Conservation (phyloP, 2,888 invertebrate genomes). For the Hypomecis atomaria region DNA sequence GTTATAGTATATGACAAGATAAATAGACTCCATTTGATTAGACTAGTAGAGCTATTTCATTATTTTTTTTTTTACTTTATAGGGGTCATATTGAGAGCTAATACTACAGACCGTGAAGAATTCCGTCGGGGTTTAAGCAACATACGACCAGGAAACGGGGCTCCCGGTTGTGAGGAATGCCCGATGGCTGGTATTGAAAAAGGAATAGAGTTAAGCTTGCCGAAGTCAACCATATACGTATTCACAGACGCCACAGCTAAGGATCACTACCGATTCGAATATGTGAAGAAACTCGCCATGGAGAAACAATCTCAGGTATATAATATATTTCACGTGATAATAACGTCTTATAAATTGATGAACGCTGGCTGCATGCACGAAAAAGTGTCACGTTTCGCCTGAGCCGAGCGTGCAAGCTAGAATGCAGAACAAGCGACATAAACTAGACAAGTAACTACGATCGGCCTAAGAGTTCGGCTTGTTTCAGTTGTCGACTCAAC, state of each 20-base stretch:
- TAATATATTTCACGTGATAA: too few species aligned
- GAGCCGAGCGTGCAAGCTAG: neutral
- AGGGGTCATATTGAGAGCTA: neutral
- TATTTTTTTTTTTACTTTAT: neutral
- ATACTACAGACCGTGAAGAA: conserved; percentile 1
- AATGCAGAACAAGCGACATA: too few species aligned
- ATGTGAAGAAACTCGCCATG: conserved; percentile 46
- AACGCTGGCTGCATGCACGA: too few species aligned
- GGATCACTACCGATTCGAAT: conserved; percentile 36
- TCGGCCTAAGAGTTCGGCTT: too few species aligned
- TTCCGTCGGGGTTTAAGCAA: conserved; percentile 1
- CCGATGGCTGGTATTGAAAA: conserved; percentile 45
- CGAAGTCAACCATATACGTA: conserved; percentile 49
- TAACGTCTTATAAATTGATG: too few species aligned
- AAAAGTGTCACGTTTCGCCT: too few species aligned
- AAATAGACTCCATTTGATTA: too few species aligned
- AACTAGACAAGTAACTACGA: too few species aligned
- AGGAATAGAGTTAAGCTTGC: conserved; percentile 46
- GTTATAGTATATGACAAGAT: too few species aligned
- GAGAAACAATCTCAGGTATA: conserved; percentile 51
- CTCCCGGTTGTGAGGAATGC: conserved; percentile 48
- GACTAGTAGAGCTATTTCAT: too few species aligned
- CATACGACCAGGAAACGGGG: neutral
- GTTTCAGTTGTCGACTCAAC: too few species aligned
- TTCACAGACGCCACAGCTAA: conserved; percentile 56